A percentile compares a stretch with the other conserved stretches of the same genome.
Evolutionary conservation across 2,797 vertebrate species (phyloP).

Genomic region (Propithecus deckenii): DNA sequence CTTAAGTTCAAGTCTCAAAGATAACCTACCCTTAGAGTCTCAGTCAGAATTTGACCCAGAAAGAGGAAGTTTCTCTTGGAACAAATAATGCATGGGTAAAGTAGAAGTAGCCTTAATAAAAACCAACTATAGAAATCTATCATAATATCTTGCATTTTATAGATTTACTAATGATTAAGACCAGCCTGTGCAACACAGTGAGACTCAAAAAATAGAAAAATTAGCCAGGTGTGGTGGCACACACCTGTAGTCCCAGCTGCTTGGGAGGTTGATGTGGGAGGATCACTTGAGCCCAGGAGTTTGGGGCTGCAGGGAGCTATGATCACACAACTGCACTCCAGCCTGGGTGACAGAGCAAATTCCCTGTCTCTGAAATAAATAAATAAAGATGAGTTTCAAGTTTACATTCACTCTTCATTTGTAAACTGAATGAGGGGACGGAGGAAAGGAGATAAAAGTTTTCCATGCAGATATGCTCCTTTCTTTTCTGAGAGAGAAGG

Average conservation of each 20-base stretch:
- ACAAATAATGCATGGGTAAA: not conserved
- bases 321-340: not conserved
- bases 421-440: not conserved
- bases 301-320: not conserved
- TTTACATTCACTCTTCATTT: not conserved
- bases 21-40: not conserved
- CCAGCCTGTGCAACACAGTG: not conserved
- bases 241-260: not conserved
- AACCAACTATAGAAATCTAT: not conserved
- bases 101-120: constrained; percentile 2
- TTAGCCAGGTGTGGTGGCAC: not conserved
- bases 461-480: not conserved
- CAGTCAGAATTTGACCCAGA: not conserved
- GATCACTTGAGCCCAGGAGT: not conserved
- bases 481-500: not conserved
- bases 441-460: not conserved
- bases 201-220: not conserved
- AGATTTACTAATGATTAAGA: not conserved
- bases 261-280: not conserved
- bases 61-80: not conserved
- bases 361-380: not conserved
- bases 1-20: not conserved
- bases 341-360: not conserved
- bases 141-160: not conserved
- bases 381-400: not conserved